Evolutionary conservation across 64 coral and sea anemone genomes (phyloP).

Genomic region (Pocillopora verrucosa): DNA sequence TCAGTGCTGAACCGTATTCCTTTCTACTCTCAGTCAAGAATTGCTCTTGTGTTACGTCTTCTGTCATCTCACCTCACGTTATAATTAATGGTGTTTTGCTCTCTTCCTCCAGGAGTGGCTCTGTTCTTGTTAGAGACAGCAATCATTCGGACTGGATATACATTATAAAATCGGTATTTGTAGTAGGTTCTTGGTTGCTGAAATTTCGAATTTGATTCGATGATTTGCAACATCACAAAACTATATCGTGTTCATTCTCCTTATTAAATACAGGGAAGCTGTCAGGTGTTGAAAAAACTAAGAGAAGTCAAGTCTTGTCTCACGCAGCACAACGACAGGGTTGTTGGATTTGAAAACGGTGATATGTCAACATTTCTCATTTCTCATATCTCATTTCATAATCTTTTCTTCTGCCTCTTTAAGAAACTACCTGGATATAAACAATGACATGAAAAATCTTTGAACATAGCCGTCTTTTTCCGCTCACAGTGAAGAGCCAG

Average conservation of each 20-base stretch:
- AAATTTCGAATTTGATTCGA: no score
- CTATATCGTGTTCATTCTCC: background rate
- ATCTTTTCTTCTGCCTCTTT: background rate
- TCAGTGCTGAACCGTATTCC: background rate
- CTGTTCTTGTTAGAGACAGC: conserved; percentile 91
- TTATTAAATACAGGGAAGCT: conserved; percentile 66
- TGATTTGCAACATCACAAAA: no score
- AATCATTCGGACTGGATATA: conserved; percentile 99
- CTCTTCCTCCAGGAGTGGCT: conserved; percentile 70
- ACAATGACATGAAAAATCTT: background rate
- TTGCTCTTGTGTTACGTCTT: background rate
- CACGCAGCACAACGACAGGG: conserved; percentile 89
- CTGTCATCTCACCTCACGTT: background rate
- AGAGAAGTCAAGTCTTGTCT: conserved; percentile 74
- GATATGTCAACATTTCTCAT: background rate
- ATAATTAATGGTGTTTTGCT: background rate
- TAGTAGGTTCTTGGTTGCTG: background rate
- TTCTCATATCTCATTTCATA: background rate
- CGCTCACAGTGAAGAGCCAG: conserved; percentile 57
- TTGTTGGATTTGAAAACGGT: conserved; percentile 98
- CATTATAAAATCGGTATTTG: conserved; percentile 89
- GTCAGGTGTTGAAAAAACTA: conserved; percentile 87
- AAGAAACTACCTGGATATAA: background rate
- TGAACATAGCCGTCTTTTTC: background rate
- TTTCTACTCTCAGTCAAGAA: background rate